A percentile compares a stretch with the other conserved stretches of the same genome.
Conservation (phyloP, 2,797 vertebrate genomes). For the Coregonus ussuriensis region DNA sequence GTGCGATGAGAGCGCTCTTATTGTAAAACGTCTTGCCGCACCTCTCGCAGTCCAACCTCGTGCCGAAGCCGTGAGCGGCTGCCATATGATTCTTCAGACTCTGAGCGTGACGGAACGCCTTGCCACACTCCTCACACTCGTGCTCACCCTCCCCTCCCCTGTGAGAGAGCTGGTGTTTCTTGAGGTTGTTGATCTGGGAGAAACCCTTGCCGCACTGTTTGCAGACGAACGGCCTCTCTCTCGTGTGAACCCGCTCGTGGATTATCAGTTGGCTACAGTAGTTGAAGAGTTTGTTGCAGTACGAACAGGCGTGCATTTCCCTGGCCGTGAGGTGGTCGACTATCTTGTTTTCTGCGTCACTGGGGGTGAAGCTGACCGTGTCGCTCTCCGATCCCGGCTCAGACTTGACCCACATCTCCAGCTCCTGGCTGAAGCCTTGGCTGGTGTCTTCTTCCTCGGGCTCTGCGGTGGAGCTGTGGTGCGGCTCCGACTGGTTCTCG, state of each 20-base stretch:
- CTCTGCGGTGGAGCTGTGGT: not conserved
- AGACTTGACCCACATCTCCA: not conserved
- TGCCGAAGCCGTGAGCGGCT: not conserved
- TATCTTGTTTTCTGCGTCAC: not conserved
- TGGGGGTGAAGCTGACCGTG: not conserved
- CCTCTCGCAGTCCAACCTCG: not conserved
- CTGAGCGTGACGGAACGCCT: not conserved
- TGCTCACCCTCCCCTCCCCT: not conserved
- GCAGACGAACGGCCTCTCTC: conserved; percentile 14
- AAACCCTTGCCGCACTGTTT: conserved; percentile 17
- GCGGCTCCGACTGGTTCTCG: not conserved
- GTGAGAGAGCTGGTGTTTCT: conserved; percentile 8
- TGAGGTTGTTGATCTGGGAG: conserved; percentile 18
- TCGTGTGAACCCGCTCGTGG: conserved; percentile 16
- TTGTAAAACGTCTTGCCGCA: not conserved
- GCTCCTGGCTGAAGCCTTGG: not conserved
- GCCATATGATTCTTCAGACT: not conserved
- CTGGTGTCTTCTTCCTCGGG: not conserved
- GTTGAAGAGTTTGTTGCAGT: conserved; percentile 6
- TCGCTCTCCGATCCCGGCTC: not conserved
- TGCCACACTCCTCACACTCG: not conserved
- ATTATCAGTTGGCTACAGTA: conserved; percentile 8
- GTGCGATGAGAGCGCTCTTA: not conserved
- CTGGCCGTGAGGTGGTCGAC: not conserved
- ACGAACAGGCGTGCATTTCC: not conserved